phyloP scores from a whole-genome alignment of 2,888 invertebrate species.

The Podabrus alpinus region DNA sequence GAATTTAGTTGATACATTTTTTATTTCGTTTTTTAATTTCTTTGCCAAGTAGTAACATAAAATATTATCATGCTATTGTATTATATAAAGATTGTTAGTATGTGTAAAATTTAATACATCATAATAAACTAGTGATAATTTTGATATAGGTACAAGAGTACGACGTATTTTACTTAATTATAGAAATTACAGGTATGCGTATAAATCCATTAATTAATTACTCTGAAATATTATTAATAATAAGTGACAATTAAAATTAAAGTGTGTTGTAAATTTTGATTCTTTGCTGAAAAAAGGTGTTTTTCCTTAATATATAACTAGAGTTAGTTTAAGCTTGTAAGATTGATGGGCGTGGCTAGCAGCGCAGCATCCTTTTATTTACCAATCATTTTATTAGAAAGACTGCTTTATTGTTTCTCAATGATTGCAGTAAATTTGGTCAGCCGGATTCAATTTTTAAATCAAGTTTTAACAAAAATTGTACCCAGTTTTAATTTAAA shows the following conservation, averaged over 20 bases:
- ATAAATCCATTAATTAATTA: background rate
- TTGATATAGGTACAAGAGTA: no score
- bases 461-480: no score
- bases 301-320: background rate
- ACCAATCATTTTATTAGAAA: background rate
- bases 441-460: background rate
- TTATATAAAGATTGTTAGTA: background rate
- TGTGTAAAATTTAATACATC: background rate
- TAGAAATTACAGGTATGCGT: background rate
- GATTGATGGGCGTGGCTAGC: background rate
- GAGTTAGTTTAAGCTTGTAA: background rate
- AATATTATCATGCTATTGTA: background rate
- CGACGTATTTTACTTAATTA: background rate
- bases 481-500: background rate
- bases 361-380: background rate
- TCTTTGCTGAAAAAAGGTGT: background rate
- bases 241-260: background rate
- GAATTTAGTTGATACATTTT: background rate
- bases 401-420: no score
- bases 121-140: no score
- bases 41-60: background rate
- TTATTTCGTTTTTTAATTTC: background rate
- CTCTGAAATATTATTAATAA: background rate
- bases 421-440: no score
- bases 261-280: background rate